Evolutionary conservation across 2,113 vertebrate species (phyloP).

Genomic region (Plectropomus leopardus): DNA sequence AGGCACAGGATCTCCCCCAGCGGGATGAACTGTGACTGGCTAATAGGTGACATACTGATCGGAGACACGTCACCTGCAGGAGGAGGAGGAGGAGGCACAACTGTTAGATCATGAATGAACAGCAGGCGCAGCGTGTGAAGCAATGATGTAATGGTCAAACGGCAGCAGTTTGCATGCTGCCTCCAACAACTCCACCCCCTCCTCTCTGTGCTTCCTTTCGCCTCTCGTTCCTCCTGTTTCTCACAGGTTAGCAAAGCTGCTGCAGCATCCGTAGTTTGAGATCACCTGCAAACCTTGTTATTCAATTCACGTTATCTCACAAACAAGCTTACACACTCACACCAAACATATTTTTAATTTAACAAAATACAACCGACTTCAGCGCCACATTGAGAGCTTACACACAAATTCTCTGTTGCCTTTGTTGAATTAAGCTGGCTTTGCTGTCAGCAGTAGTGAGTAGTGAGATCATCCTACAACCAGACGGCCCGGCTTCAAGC

Average conservation of each 20-base stretch:
- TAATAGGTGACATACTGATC: slow-evolving; percentile 99
- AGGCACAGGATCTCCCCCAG: slow-evolving; percentile 99
- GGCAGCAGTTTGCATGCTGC: slow-evolving; percentile 75
- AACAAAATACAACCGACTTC: slow-evolving; percentile 1
- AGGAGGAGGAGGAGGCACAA: slow-evolving; percentile 56
- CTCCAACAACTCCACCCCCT: slow-evolving; percentile 74
- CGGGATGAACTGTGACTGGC: slow-evolving; percentile 99
- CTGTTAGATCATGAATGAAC: slow-evolving; percentile 79
- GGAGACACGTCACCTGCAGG: slow-evolving; percentile 98
- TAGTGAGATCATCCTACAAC: slow-evolving; percentile 72
- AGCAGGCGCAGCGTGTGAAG: slow-evolving; percentile 78
- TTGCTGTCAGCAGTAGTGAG: slow-evolving; percentile 62
- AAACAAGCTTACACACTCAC: not conserved
- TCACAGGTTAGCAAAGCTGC: slow-evolving; percentile 68
- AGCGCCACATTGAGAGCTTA: slow-evolving; percentile 35
- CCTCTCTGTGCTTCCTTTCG: slow-evolving; percentile 64
- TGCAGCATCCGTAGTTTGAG: slow-evolving; percentile 48
- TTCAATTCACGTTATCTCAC: slow-evolving; percentile 11
- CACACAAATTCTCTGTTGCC: slow-evolving; percentile 43
- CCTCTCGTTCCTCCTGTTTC: slow-evolving; percentile 66
- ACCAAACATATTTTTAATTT: not conserved
- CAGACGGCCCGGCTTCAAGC: slow-evolving; percentile 57
- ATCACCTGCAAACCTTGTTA: slow-evolving; percentile 41
- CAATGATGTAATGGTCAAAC: slow-evolving; percentile 85
- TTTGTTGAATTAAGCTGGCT: slow-evolving; percentile 67